Evolutionary conservation across 2,888 invertebrate genomes (phyloP).

Genomic region (Eupeodes luniger): DNA sequence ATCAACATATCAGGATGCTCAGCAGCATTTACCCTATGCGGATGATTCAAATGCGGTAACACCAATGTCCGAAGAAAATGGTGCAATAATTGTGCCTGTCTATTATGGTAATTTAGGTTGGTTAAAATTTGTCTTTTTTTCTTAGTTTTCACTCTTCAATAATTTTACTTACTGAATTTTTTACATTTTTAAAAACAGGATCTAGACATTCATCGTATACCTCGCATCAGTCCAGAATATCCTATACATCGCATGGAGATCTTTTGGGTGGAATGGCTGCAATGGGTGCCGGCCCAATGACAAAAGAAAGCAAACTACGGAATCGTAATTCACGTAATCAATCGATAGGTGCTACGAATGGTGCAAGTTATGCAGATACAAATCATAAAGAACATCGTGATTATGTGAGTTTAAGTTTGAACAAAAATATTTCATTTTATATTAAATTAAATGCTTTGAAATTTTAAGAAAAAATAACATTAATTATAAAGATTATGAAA

Average conservation of each 20-base stretch:
- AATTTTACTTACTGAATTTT: background rate
- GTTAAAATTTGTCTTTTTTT: conserved; percentile 58
- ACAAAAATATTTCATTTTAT: background rate
- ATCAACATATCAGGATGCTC: conserved; percentile 96
- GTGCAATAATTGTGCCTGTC: conserved; percentile 96
- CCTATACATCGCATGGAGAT: conserved; percentile 97
- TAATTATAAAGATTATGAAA: too few relatives aligned
- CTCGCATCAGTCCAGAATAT: conserved; percentile 96
- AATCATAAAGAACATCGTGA: conserved; percentile 89
- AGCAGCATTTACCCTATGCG: conserved; percentile 97
- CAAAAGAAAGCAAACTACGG: conserved; percentile 93
- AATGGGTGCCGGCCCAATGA: conserved; percentile 85
- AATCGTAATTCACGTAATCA: conserved; percentile 90
- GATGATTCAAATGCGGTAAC: conserved; percentile 99
- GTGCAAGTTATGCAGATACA: conserved; percentile 86
- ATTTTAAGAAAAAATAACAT: too few relatives aligned
- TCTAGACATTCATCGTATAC: conserved; percentile 98
- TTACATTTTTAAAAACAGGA: conserved; percentile 83
- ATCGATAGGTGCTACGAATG: conserved; percentile 87
- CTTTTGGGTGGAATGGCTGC: conserved; percentile 90
- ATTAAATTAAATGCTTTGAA: too few relatives aligned
- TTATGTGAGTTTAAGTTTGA: conserved; percentile 86
- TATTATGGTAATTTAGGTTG: conserved; percentile 93
- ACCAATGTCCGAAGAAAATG: conserved; percentile 98
- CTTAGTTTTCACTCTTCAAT: background rate